Conservation (phyloP, 2,797 vertebrate species). For the Acestrorhynchus altus region DNA sequence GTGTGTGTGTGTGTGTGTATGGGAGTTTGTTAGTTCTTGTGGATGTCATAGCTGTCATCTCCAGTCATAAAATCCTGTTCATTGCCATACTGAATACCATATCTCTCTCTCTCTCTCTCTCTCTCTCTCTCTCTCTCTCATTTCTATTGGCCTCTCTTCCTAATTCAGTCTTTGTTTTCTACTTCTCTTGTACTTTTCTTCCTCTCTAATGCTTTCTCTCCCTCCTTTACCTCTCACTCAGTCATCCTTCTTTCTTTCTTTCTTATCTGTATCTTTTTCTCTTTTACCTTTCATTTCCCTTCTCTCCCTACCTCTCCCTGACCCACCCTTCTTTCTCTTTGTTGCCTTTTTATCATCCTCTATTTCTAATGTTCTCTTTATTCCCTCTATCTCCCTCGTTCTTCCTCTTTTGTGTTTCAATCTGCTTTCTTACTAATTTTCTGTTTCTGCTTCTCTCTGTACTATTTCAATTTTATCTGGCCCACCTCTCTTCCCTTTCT, state of each 20-base stretch:
- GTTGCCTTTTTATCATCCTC: not conserved
- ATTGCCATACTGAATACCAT: conserved; percentile 81
- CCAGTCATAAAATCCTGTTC: conserved; percentile 84
- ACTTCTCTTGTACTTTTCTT: conserved; percentile 4
- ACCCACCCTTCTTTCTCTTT: too few relatives aligned
- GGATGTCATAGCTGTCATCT: conserved; percentile 87
- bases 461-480: too few relatives aligned
- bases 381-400: not conserved
- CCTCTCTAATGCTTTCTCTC: conserved; percentile 60
- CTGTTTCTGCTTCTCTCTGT: not conserved
- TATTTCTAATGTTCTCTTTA: not conserved
- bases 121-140: conserved; percentile 35
- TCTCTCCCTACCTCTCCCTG: not conserved
- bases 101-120: conserved; percentile 86
- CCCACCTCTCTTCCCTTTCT: too few relatives aligned
- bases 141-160: not conserved
- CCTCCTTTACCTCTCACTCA: not conserved
- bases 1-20: conserved; percentile 43
- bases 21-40: conserved; percentile 80
- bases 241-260: not conserved
- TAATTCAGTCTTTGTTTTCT: not conserved
- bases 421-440: not conserved
- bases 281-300: too few relatives aligned
- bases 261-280: too few relatives aligned
- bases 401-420: too few relatives aligned